Base-by-base conservation (phyloP, 2,113 vertebrate species). In the Mionectes macconnelli region DNA sequence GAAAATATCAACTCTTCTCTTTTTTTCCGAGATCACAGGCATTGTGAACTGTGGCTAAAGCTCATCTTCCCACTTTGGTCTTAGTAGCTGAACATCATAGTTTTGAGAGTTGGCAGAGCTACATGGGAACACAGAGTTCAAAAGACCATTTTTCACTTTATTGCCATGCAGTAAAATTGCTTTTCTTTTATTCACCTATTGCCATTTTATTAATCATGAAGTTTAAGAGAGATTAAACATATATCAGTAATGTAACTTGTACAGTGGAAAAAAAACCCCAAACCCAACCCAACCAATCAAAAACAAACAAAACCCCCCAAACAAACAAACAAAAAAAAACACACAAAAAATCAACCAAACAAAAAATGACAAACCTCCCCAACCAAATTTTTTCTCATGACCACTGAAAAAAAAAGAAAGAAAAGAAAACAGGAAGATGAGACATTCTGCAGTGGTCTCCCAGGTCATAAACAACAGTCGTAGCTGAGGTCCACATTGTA, bases 141-240 rank as follows among this genome's bases (percentile, higher is more conserved):
- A 69, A 92, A 92, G 64, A 56, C 23, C 52, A 84, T 40, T 52
- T 52, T 52, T 93, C 5, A 1, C 67, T 90, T 90, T 59, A 12
- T 53, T 87, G 64, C n/a, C 66, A 9, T 52, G 62, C 20, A 88
- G 64, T 84, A 82, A 85, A 86, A 69, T 52, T 83, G 12, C 14
- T 85, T 92, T 83, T 85, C 31, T 45, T 86, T 80, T 49, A 64
- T 55, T 78, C 7, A 30, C 28, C 90, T 83, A 60, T 55, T 93
- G 15, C 15, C 28, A 42, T 42, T 42, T 42, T n/a, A 15, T 42
- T 42, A 14, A 12, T 16, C 42, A 39, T 72, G 25, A 95, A 90
- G 39, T 77, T 69, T 64, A 78, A 74, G 25, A 50, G 27, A 86
- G 68, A 45, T 68, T 67, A 70, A 13, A 79, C 10, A 39, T 33